Evolutionary conservation across 2,888 invertebrate species (phyloP).

Genomic region (Gibbula magus): DNA sequence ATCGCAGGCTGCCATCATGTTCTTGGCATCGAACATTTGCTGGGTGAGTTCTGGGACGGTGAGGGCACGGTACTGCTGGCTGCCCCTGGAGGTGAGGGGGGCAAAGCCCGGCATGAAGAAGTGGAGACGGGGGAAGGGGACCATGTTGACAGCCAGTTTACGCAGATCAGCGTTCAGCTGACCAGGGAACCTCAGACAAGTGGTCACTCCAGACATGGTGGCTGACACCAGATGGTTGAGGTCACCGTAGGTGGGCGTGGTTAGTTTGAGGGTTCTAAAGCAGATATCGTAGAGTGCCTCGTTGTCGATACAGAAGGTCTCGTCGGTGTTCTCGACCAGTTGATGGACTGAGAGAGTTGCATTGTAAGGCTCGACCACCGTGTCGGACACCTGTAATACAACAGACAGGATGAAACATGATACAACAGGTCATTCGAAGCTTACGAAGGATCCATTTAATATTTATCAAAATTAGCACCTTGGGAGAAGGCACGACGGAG

Average conservation of each 20-base stretch:
- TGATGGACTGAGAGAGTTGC: constrained; percentile 83
- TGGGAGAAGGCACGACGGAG: too few species aligned
- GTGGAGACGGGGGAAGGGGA: constrained; percentile 74
- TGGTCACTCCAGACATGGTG: constrained; percentile 80
- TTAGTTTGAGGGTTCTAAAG: constrained; percentile 88
- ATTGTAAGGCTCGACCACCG: constrained; percentile 84
- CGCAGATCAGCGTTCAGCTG: constrained; percentile 65
- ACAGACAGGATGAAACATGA: too few species aligned
- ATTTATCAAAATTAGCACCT: too few species aligned
- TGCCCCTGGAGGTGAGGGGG: constrained; percentile 73
- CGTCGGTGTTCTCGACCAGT: constrained; percentile 90
- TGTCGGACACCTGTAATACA: constrained; percentile 82
- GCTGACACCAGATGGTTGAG: constrained; percentile 85
- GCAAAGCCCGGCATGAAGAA: constrained; percentile 75
- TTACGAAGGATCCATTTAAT: too few species aligned
- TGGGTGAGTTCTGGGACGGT: constrained; percentile 71
- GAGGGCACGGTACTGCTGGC: constrained; percentile 72
- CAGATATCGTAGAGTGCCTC: constrained; percentile 92
- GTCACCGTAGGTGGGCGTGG: constrained; percentile 90
- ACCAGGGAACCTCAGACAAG: constrained; percentile 91
- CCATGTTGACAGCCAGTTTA: constrained; percentile 70
- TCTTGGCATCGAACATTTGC: constrained; percentile 93
- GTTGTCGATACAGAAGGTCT: constrained; percentile 92
- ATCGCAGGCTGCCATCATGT: constrained; percentile 98
- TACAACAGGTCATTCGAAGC: too few species aligned